Evolutionary conservation across 2,797 vertebrate genomes (phyloP).

Genomic region (Pampus argenteus): DNA sequence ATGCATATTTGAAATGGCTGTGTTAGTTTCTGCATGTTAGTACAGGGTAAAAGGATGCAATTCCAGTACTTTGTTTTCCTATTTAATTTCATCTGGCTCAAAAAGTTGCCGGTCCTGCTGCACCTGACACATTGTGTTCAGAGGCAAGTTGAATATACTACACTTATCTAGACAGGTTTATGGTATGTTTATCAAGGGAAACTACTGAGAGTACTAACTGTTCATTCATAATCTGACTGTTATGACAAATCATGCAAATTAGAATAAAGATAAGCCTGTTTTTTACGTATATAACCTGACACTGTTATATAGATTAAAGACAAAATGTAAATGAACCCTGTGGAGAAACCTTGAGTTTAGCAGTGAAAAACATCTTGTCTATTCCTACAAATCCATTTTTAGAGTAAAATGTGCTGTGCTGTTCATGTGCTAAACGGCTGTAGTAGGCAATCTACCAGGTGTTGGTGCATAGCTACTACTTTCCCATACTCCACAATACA

Average conservation of each 20-base stretch:
- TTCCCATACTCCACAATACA: conserved; percentile 31
- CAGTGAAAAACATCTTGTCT: conserved; percentile 9
- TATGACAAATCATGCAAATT: conserved; percentile 57
- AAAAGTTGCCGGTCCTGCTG: neutral
- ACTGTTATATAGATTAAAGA: neutral
- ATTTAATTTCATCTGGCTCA: neutral
- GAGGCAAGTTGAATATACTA: neutral
- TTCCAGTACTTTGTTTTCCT: neutral
- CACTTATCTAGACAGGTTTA: neutral
- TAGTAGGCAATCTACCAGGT: conserved; percentile 14
- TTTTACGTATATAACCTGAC: too few species aligned
- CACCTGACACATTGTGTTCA: neutral
- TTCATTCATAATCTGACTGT: conserved; percentile 31
- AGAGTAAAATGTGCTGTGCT: conserved; percentile 2
- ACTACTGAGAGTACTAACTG: conserved; percentile 17
- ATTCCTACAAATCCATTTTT: conserved; percentile 12
- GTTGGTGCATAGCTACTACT: conserved; percentile 1
- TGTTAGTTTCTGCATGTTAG: neutral
- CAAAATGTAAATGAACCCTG: neutral
- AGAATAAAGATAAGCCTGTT: conserved; percentile 26
- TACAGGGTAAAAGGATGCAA: neutral
- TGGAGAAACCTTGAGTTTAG: neutral
- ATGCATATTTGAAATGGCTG: conserved; percentile 8
- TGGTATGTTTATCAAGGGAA: conserved; percentile 32
- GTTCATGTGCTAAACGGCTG: conserved; percentile 24